phyloP scores from a whole-genome alignment of 2,797 vertebrate species.

The Scarus forsteni region DNA sequence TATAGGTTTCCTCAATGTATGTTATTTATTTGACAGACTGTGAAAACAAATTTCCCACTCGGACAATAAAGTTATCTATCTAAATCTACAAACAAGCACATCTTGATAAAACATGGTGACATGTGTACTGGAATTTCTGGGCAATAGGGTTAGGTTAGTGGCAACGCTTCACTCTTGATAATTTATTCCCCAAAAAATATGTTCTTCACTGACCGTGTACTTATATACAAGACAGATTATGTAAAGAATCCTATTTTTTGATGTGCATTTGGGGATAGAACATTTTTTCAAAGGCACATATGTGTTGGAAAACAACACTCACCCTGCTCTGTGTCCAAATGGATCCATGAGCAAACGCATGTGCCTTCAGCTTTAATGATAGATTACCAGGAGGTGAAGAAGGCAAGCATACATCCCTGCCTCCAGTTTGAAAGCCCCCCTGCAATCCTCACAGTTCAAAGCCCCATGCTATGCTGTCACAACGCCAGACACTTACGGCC shows the following conservation, averaged over 20 bases:
- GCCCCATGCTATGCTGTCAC: constrained; percentile 50
- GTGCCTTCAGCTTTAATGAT: constrained; percentile 42
- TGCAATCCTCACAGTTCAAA: constrained; percentile 14
- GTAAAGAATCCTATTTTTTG: not conserved
- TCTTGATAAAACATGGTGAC: too few relatives aligned
- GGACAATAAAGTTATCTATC: too few relatives aligned
- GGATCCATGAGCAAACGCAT: not conserved
- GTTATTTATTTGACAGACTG: too few relatives aligned
- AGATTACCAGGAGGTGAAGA: constrained; percentile 41
- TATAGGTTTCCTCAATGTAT: too few relatives aligned
- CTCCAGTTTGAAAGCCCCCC: constrained; percentile 22
- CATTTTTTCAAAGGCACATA: not conserved
- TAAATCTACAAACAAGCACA: too few relatives aligned
- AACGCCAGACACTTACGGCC: constrained; percentile 53
- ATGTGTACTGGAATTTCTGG: too few relatives aligned
- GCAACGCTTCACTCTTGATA: too few relatives aligned
- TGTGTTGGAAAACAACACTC: not conserved
- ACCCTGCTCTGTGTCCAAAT: constrained; percentile 7
- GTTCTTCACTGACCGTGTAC: too few relatives aligned
- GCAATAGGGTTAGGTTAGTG: too few relatives aligned
- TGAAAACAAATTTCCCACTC: too few relatives aligned
- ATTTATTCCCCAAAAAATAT: too few relatives aligned
- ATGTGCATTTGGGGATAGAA: not conserved
- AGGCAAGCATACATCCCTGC: constrained; percentile 21
- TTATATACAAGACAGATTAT: too few relatives aligned